Evolutionary conservation across 2,888 invertebrate genomes (phyloP).

Genomic region (Lycia hirtaria): DNA sequence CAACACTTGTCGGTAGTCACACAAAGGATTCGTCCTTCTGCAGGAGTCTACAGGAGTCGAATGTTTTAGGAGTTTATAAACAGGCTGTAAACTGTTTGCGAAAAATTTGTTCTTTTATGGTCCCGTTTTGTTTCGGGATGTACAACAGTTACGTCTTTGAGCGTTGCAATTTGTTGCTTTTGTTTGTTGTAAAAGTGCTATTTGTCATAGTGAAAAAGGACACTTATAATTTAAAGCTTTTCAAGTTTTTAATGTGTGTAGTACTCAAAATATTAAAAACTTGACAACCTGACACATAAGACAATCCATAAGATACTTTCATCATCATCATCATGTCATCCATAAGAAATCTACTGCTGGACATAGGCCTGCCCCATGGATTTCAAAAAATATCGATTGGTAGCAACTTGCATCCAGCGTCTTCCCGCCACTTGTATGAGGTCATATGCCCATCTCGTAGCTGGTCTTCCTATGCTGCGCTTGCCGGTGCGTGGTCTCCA

Average conservation of each 20-base stretch:
- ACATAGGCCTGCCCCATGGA: too few species aligned
- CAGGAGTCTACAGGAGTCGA: constrained; percentile 77
- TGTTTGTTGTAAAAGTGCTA: constrained; percentile 20
- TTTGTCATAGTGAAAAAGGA: neutral
- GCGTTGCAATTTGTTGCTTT: constrained; percentile 32
- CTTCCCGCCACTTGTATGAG: too few species aligned
- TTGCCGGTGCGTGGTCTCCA: too few species aligned
- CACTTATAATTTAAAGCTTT: neutral
- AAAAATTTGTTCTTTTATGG: constrained; percentile 61
- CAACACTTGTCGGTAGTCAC: constrained; percentile 57
- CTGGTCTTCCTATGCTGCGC: too few species aligned
- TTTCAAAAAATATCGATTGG: too few species aligned
- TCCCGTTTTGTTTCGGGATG: constrained; percentile 46
- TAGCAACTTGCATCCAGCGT: too few species aligned
- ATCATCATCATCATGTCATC: too few species aligned
- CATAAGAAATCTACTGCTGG: too few species aligned
- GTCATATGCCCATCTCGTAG: too few species aligned
- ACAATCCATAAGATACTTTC: too few species aligned
- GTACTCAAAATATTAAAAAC: neutral
- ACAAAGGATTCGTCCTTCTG: constrained; percentile 65
- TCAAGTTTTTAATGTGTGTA: neutral
- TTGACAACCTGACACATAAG: too few species aligned
- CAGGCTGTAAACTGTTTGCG: constrained; percentile 69
- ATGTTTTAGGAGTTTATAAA: constrained; percentile 61
- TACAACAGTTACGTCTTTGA: constrained; percentile 41